Evolutionary conservation across 2,797 vertebrate species (phyloP).

Genomic region (Oreonectes daqikongensis): DNA sequence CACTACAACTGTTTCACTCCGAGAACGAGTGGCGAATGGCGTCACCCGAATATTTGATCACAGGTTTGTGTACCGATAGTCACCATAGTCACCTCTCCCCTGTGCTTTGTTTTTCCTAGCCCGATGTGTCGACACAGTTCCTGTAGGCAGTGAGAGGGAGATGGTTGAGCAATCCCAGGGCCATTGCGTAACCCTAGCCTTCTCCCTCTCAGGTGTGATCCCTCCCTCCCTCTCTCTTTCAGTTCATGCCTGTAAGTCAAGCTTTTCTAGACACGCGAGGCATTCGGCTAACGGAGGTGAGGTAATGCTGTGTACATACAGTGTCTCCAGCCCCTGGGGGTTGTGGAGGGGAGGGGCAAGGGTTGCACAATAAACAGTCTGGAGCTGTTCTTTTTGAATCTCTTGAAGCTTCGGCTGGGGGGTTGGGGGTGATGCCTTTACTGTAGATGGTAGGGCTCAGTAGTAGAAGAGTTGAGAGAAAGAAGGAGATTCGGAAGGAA

Average conservation of each 20-base stretch:
- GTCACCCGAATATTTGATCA: constrained; percentile 41
- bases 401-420: constrained; percentile 31
- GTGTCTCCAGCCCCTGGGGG: constrained; percentile 38
- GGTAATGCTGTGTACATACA: constrained; percentile 55
- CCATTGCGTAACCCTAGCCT: constrained; percentile 55
- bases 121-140: constrained; percentile 60
- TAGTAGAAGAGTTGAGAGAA: too few species aligned
- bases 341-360: constrained; percentile 23
- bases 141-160: constrained; percentile 50
- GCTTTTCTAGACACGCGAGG: constrained; percentile 49
- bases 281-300: constrained; percentile 48
- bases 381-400: constrained; percentile 44
- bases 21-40: constrained; percentile 19
- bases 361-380: constrained; percentile 55
- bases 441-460: constrained; percentile 31
- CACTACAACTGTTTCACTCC: background rate
- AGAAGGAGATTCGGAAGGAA: background rate
- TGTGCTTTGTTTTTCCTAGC: constrained; percentile 56
- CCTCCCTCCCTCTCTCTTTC: constrained; percentile 32
- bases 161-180: constrained; percentile 58
- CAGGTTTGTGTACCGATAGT: constrained; percentile 55
- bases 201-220: constrained; percentile 55
- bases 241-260: constrained; percentile 49
- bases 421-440: constrained; percentile 30
- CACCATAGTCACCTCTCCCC: constrained; percentile 47